Percentiles rank a stretch among this genome's conserved stretches.
phyloP scores from a whole-genome alignment of 2,888 invertebrate genomes.

The Acronicta alni region DNA sequence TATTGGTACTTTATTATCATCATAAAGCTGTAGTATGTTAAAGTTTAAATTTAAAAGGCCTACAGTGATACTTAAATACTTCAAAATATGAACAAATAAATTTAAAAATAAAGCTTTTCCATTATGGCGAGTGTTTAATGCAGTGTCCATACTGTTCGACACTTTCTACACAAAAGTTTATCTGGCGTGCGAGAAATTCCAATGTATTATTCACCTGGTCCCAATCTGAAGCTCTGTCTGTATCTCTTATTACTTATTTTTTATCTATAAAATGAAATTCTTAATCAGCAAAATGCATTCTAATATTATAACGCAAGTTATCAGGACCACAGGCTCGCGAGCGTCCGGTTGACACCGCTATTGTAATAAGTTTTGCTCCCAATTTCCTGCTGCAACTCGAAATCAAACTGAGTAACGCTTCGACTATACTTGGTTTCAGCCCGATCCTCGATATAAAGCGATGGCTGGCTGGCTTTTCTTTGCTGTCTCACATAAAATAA shows the following conservation, averaged over 20 bases:
- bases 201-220: slow-evolving; percentile 60
- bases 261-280: too few relatives aligned
- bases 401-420: slow-evolving; percentile 2
- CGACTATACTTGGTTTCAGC: neutral
- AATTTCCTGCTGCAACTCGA: slow-evolving; percentile 6
- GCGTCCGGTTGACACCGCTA: too few relatives aligned
- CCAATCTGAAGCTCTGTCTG: slow-evolving; percentile 40
- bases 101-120: too few relatives aligned
- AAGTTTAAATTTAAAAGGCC: too few relatives aligned
- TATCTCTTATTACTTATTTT: too few relatives aligned
- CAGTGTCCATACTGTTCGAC: slow-evolving; percentile 10
- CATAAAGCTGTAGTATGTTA: too few relatives aligned
- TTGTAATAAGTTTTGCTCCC: slow-evolving; percentile 12
- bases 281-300: too few relatives aligned
- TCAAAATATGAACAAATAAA: too few relatives aligned
- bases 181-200: slow-evolving; percentile 29
- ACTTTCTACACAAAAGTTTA: slow-evolving; percentile 43
- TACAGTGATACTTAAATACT: too few relatives aligned
- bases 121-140: slow-evolving; percentile 7
- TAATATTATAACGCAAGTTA: too few relatives aligned
- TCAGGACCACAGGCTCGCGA: neutral
- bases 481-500: too few relatives aligned
- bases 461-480: neutral
- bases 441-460: slow-evolving; percentile 6
- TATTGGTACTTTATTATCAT: too few relatives aligned